Base-by-base conservation (phyloP, 2,888 invertebrate genomes). In the Onthophagus sagittarius region DNA sequence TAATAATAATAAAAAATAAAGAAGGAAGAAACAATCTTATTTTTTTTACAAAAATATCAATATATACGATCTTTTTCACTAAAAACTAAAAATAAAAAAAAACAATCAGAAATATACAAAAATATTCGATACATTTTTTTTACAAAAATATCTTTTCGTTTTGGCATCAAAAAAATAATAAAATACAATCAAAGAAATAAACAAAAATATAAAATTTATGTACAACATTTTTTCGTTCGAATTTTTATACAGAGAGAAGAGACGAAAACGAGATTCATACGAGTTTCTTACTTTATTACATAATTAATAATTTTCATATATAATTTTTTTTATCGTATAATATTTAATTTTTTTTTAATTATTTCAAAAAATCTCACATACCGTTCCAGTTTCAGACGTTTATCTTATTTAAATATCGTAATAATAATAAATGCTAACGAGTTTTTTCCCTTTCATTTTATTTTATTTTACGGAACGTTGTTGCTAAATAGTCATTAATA, bases 391-490 rank as follows among this genome's bases (percentile, higher is more conserved):
- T 71, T 80, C 82, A 75, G 77, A 53, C 11, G 7, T 53, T 53
- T 9, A 9, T 53, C 39, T 53, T 53, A 53, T 53, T 53, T 53
- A 1, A 53, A 53, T 53, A 53, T 53, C 39, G 39, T 53, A 53
- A 81, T 82, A 83, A 84, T 83, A 83, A 84, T 85, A 85, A 85
- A 85, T 84, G 85, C 85, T 85, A 84, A 53, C 39, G 39, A 53
- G 39, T 53, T 53, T 53, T 53, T 53, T 53, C 5, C 6, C 23
- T 23, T 23, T 23, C 3, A 23, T 53, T 53, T 53, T 53, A 53
- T 23, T 23, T 23, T 23, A 23, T 53, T 53, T 53, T 53, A 53
- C 39, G 39, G 39, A 53, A 53, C 39, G 39, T 53, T 53, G 39
- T 53, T 53, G 39, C 39, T 53, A 53, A 9, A 53, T 53, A 23